Conservation (phyloP, 2,113 vertebrate species). For the Perca flavescens region DNA sequence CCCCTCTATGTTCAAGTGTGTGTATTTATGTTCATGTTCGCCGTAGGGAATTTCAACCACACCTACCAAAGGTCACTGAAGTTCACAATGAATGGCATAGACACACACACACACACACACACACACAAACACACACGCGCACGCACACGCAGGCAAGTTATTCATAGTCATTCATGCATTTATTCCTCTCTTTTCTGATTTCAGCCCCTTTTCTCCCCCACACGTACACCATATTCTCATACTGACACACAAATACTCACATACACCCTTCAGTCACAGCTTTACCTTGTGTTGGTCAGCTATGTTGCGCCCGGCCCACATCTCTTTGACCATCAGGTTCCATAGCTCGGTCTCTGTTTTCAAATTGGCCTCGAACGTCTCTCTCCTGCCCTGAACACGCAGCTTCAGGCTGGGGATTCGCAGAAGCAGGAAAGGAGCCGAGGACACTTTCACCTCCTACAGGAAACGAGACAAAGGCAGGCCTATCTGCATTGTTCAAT, state of each 20-base stretch:
- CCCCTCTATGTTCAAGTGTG: conserved; percentile 18
- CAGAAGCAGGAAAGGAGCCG: conserved; percentile 88
- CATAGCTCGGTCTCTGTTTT: conserved; percentile 96
- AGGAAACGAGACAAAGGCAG: not conserved
- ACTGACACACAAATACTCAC: not conserved
- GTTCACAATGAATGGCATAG: not conserved
- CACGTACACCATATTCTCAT: not conserved
- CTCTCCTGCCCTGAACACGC: conserved; percentile 85
- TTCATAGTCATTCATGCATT: not conserved
- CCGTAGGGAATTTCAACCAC: conserved; percentile 52
- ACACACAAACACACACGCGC: not conserved
- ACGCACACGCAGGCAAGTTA: not conserved
- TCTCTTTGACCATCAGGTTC: conserved; percentile 97
- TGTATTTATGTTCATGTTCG: conserved; percentile 19
- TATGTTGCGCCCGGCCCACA: conserved; percentile 96
- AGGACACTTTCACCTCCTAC: conserved; percentile 93
- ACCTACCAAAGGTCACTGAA: conserved; percentile 45
- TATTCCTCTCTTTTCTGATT: not conserved
- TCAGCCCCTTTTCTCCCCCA: not conserved
- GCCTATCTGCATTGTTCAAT: too few species aligned
- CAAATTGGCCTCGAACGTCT: conserved; percentile 94
- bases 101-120: conserved; percentile 2
- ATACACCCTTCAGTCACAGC: not conserved
- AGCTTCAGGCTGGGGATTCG: conserved; percentile 93
- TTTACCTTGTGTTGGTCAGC: conserved; percentile 95